phyloP scores from a whole-genome alignment of 2,888 invertebrate genomes.

The Calameuta idolon region DNA sequence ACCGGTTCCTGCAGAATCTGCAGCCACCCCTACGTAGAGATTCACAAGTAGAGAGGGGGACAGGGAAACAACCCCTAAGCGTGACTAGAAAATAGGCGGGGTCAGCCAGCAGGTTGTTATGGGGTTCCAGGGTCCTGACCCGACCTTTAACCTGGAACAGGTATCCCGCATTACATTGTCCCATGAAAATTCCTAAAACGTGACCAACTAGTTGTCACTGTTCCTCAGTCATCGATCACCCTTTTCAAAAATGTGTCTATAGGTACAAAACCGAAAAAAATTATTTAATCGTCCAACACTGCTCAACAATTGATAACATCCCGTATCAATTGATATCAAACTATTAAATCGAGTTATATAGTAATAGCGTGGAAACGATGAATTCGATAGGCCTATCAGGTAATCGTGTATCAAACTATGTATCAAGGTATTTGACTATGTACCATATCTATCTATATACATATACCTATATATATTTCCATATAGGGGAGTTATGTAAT shows the following conservation, averaged over 20 bases:
- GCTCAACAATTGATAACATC: neutral
- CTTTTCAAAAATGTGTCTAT: neutral
- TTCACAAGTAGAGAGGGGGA: slow-evolving; percentile 13
- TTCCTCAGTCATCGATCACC: neutral
- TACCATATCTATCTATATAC: neutral
- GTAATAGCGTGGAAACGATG: slow-evolving; percentile 21
- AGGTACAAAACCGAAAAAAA: neutral
- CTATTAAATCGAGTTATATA: neutral
- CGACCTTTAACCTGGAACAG: slow-evolving; percentile 55
- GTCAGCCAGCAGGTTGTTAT: slow-evolving; percentile 50
- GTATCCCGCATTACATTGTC: slow-evolving; percentile 39
- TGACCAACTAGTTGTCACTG: neutral
- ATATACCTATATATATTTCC: neutral
- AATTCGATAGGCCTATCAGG: slow-evolving; percentile 50
- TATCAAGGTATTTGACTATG: slow-evolving; percentile 42
- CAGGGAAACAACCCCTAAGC: slow-evolving; percentile 36
- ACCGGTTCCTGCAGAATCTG: slow-evolving; percentile 51
- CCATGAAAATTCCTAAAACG: neutral
- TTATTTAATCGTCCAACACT: neutral
- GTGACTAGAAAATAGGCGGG: slow-evolving; percentile 35
- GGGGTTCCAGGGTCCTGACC: slow-evolving; percentile 49
- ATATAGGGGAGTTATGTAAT: neutral
- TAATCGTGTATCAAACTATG: slow-evolving; percentile 50
- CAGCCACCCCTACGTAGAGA: slow-evolving; percentile 27
- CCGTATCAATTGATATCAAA: neutral